Evolutionary conservation across 2,888 invertebrate species (phyloP).

Genomic region (Epistrophella euchroma): DNA sequence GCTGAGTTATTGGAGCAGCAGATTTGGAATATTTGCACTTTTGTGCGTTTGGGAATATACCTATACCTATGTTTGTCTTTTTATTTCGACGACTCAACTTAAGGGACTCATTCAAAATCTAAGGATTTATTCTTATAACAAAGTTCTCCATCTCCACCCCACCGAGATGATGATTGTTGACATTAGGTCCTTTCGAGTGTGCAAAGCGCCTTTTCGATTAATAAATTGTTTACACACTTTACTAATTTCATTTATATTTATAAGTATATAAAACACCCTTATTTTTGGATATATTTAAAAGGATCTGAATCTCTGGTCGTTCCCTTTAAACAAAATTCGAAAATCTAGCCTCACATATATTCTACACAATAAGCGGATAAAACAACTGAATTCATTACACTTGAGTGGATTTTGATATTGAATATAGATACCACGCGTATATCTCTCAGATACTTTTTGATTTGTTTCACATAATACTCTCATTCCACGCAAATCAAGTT

Average conservation of each 20-base stretch:
- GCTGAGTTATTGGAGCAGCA: constrained; percentile 32
- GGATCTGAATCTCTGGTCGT: not conserved
- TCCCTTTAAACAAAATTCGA: constrained; percentile 22
- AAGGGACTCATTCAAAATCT: constrained; percentile 4
- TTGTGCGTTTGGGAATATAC: constrained; percentile 38
- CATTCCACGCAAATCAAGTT: too few species aligned
- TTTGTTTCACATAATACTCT: constrained; percentile 47
- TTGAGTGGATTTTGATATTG: constrained; percentile 74
- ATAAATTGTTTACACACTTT: constrained; percentile 73
- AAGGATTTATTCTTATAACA: constrained; percentile 30
- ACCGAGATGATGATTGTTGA: constrained; percentile 67
- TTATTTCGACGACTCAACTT: not conserved
- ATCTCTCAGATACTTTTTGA: constrained; percentile 68
- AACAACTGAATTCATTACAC: constrained; percentile 74
- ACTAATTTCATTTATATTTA: constrained; percentile 74
- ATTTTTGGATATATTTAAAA: not conserved
- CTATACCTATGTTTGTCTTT: constrained; percentile 23
- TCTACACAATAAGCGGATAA: constrained; percentile 69
- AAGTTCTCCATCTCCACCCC: not conserved
- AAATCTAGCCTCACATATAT: constrained; percentile 31
- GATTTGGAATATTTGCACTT: constrained; percentile 65
- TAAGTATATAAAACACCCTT: constrained; percentile 32
- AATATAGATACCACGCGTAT: constrained; percentile 50
- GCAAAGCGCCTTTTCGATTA: constrained; percentile 59
- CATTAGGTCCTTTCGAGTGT: constrained; percentile 52